These are phyloP conservation scores for Jaculus jaculus DNA, from an alignment of 2,113 vertebrate species.

Conservation along the genomic window DNA sequence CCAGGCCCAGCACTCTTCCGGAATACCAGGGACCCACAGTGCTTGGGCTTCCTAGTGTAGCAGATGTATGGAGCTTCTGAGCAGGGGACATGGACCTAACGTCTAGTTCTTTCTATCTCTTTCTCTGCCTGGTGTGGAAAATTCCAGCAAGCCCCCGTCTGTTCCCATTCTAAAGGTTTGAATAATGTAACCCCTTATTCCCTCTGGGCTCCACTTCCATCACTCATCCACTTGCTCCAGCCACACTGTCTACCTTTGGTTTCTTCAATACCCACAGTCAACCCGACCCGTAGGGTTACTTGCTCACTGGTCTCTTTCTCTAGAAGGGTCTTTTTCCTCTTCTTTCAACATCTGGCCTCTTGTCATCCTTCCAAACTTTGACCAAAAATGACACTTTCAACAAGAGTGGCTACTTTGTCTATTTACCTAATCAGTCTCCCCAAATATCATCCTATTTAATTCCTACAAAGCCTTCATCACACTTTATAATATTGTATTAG, in stretches of 20 bases:
- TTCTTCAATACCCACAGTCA: background rate
- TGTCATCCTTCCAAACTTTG: background rate
- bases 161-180: background rate
- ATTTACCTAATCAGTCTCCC: background rate
- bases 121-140: background rate
- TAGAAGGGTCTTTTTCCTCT: background rate
- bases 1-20: rapidly evolving
- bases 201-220: background rate
- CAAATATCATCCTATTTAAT: background rate
- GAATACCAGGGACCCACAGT: rapidly evolving
- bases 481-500: background rate
- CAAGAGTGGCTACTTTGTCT: background rate
- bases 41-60: rapidly evolving
- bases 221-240: background rate
- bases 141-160: background rate
- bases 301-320: background rate
- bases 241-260: background rate
- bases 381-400: background rate
- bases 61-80: background rate
- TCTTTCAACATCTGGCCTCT: background rate
- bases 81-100: background rate
- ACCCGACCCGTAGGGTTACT: background rate
- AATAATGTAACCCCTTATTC: background rate
- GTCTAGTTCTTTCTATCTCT: background rate
- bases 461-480: background rate